Percentiles rank a stretch among this genome's conserved stretches.
phyloP scores from a whole-genome alignment of 2,797 vertebrate genomes.

The Rhinatrema bivittatum region DNA sequence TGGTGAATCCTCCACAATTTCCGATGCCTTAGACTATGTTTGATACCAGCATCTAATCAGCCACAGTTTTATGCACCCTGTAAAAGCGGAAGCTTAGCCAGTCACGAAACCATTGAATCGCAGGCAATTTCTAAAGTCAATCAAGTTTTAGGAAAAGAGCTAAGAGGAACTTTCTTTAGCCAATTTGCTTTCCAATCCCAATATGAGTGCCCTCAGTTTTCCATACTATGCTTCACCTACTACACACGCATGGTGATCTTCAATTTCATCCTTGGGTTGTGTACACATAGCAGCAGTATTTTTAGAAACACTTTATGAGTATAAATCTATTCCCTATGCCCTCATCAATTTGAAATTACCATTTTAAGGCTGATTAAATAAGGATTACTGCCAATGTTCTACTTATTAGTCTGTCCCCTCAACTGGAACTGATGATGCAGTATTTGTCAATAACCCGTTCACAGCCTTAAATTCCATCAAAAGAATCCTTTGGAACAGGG shows the following conservation, averaged over 20 bases:
- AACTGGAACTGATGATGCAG: conserved; percentile 66
- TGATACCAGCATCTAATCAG: too few relatives aligned
- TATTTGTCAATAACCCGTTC: conserved; percentile 71
- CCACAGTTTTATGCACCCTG: too few relatives aligned
- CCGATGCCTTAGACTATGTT: too few relatives aligned
- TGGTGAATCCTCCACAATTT: too few relatives aligned
- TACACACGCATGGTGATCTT: conserved; percentile 29
- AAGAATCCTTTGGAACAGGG: conserved; percentile 47
- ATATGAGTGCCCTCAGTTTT: too few relatives aligned
- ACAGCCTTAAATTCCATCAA: conserved; percentile 53
- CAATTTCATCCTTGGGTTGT: conserved; percentile 51
- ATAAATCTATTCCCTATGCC: conserved; percentile 61
- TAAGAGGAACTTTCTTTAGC: too few relatives aligned
- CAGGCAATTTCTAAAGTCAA: too few relatives aligned
- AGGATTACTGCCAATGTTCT: conserved; percentile 72
- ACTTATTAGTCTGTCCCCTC: conserved; percentile 69
- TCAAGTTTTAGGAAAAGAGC: too few relatives aligned
- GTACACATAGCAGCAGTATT: conserved; percentile 42
- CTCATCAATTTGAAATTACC: conserved; percentile 69
- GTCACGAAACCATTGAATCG: too few relatives aligned
- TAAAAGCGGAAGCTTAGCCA: too few relatives aligned
- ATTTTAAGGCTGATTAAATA: conserved; percentile 76
- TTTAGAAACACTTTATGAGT: conserved; percentile 60
- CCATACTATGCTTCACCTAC: conserved; percentile 22
- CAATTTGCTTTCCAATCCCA: too few relatives aligned